A percentile compares a stretch with the other conserved stretches of the same genome.
These are phyloP conservation scores for Tigriopus japonicus DNA, from an alignment of 1,140 invertebrate genomes.

Conservation along the genomic window DNA sequence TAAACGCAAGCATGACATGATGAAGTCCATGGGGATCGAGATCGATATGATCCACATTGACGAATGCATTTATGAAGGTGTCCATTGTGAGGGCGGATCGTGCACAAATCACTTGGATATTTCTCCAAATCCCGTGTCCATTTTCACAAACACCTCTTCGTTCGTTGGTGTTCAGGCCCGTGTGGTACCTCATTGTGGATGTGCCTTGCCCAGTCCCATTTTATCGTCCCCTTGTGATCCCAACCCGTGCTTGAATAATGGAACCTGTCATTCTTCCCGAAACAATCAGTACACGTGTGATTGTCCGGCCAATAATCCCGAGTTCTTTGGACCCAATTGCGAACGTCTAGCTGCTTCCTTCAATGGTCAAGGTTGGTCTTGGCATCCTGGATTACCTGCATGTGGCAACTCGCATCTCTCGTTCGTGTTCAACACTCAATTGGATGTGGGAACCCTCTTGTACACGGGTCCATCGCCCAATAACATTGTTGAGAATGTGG, in stretches of 20 bases:
- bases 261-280: background rate
- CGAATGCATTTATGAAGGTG: constrained; percentile 40
- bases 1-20: constrained; percentile 42
- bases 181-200: constrained; percentile 46
- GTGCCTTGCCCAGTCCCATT: background rate
- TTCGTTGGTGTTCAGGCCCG: constrained; percentile 68
- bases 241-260: constrained; percentile 11
- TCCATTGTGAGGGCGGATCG: constrained; percentile 38
- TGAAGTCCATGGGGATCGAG: constrained; percentile 43
- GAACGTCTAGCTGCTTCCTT: constrained; percentile 19
- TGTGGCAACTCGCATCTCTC: constrained; percentile 14
- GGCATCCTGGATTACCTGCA: constrained; percentile 5
- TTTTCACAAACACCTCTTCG: constrained; percentile 71
- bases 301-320: constrained; percentile 12
- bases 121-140: constrained; percentile 45
- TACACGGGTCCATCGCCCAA: constrained; percentile 14
- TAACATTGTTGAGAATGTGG: constrained; percentile 6
- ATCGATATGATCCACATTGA: constrained; percentile 70
- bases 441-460: constrained; percentile 8
- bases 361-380: constrained; percentile 14
- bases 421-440: constrained; percentile 12
- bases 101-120: constrained; percentile 50
- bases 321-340: constrained; percentile 23
- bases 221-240: background rate
- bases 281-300: constrained; percentile 2